Evolutionary conservation across 2,797 vertebrate genomes (phyloP).

Genomic region (Protosalanx chinensis): DNA sequence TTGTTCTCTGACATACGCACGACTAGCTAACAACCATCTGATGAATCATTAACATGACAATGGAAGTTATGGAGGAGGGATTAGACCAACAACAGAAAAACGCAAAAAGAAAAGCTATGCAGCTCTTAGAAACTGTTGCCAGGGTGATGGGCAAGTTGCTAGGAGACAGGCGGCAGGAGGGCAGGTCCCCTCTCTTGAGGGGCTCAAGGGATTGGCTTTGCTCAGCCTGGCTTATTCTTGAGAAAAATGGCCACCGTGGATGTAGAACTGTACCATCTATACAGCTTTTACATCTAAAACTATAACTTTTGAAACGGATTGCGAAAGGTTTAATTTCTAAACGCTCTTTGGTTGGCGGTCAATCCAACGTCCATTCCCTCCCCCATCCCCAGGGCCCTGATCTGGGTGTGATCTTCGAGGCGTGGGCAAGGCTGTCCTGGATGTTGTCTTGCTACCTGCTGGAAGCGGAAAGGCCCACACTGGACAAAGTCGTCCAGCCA

Average conservation of each 20-base stretch:
- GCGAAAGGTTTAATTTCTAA: neutral
- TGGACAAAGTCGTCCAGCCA: conserved; percentile 87
- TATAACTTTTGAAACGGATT: neutral
- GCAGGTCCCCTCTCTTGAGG: conserved; percentile 28
- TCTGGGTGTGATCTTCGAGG: neutral
- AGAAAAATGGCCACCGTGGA: neutral
- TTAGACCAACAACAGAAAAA: neutral
- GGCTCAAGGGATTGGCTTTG: conserved; percentile 22
- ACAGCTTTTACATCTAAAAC: no score
- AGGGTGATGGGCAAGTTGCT: conserved; percentile 50
- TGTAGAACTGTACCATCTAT: neutral
- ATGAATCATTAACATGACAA: conserved; percentile 50
- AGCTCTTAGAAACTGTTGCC: conserved; percentile 56
- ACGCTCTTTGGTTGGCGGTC: neutral
- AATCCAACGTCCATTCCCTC: neutral
- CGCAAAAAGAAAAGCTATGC: conserved; percentile 19
- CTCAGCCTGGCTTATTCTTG: conserved; percentile 17
- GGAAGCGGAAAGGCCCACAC: conserved; percentile 78
- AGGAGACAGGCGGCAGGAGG: conserved; percentile 38
- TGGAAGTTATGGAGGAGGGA: conserved; percentile 30
- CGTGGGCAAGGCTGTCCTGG: neutral
- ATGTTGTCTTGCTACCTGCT: conserved; percentile 74
- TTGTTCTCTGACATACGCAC: neutral
- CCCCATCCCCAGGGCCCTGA: neutral
- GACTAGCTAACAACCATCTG: neutral